A percentile compares a stretch with the other conserved stretches of the same genome.
Conservation (phyloP, 2,113 vertebrate genomes). For the Perognathus longimembris region DNA sequence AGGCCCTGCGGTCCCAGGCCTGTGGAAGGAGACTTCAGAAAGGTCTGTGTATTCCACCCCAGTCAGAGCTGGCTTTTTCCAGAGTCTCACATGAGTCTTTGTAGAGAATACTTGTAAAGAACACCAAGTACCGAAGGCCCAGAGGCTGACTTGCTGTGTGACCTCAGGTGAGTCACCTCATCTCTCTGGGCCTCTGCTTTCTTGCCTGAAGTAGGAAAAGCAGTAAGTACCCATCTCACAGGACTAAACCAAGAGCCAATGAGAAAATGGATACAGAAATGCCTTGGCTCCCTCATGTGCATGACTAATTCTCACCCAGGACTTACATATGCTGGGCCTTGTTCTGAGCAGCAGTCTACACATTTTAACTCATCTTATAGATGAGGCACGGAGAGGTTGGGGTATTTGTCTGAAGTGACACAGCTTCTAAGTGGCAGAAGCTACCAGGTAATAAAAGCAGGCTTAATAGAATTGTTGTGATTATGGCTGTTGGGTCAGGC, state of each 20-base stretch:
- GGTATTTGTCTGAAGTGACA: neutral
- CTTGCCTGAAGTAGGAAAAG: neutral
- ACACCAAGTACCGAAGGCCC: neutral
- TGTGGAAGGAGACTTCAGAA: constrained; percentile 9
- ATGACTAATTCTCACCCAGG: neutral
- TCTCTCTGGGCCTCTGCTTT: neutral
- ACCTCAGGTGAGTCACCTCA: constrained; percentile 7
- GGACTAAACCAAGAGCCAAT: neutral
- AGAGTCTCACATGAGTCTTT: constrained; percentile 18
- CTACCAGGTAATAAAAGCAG: neutral
- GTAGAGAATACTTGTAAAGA: constrained; percentile 68
- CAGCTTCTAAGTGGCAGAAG: neutral
- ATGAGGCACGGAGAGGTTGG: neutral
- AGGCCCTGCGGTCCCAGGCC: neutral
- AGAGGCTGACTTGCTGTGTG: neutral
- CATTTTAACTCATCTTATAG: neutral
- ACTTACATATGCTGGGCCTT: neutral
- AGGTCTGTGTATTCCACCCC: constrained; percentile 19
- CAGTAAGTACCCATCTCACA: neutral
- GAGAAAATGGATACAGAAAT: neutral
- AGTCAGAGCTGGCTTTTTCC: neutral
- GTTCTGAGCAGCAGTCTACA: neutral
- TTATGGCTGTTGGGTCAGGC: neutral
- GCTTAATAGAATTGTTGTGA: neutral
- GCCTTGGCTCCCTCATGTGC: neutral